phyloP scores from a whole-genome alignment of 2,797 vertebrate genomes.

The Megaceryle alcyon region DNA sequence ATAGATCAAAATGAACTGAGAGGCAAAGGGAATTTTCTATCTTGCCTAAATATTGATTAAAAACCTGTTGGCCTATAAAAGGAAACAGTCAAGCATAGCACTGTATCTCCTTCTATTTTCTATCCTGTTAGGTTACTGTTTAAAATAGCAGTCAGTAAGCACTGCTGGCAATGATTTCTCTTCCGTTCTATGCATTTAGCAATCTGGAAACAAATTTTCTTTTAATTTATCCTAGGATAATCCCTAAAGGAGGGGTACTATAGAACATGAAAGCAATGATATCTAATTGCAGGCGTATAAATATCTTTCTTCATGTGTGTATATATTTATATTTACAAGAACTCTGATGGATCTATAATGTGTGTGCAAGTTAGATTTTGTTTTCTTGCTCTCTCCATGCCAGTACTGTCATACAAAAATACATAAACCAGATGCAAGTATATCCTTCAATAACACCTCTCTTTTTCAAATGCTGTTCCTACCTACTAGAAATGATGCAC shows the following conservation, averaged over 20 bases:
- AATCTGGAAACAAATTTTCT: neutral
- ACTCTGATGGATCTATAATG: fast-evolving
- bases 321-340: neutral
- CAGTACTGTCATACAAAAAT: neutral
- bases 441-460: neutral
- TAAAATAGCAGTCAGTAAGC: neutral
- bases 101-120: neutral
- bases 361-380: neutral
- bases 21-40: neutral
- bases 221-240: neutral
- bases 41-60: neutral
- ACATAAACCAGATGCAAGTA: neutral
- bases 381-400: neutral
- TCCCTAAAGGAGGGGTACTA: neutral
- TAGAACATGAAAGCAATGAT: neutral
- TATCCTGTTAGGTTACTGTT: neutral
- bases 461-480: neutral
- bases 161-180: neutral
- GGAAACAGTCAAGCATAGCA: neutral
- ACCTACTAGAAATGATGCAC: neutral
- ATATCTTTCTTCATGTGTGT: neutral
- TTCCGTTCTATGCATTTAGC: neutral
- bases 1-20: constrained; percentile 8
- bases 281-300: neutral
- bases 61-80: neutral